phyloP scores from a whole-genome alignment of 2,888 invertebrate species.

The Nebria brevicollis region DNA sequence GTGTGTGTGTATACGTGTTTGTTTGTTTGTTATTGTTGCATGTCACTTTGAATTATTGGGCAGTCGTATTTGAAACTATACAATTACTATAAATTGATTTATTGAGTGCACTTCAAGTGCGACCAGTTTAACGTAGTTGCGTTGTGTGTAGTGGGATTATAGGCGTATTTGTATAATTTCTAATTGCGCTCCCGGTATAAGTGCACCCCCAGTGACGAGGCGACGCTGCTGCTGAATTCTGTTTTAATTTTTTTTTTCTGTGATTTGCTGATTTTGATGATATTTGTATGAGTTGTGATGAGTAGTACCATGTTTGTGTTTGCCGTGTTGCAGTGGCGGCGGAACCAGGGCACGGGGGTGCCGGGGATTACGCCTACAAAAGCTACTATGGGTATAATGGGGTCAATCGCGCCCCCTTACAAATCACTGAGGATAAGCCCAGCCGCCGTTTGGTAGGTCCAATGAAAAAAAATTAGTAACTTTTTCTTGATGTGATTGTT shows the following conservation, averaged over 20 bases:
- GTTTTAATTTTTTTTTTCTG: not conserved
- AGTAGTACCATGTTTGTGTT: conserved; percentile 47
- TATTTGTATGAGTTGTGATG: conserved; percentile 32
- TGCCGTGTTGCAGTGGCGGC: conserved; percentile 80
- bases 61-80: conserved; percentile 15
- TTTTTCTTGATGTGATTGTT: no score
- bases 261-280: not conserved
- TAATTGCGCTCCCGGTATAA: conserved; percentile 18
- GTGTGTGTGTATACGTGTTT: conserved; percentile 10
- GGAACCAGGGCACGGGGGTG: conserved; percentile 80
- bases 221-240: conserved; percentile 60
- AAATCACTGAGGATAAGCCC: conserved; percentile 71
- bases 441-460: conserved; percentile 77
- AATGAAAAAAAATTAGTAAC: not conserved
- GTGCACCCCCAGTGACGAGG: conserved; percentile 63
- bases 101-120: no score
- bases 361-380: conserved; percentile 89
- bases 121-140: not conserved
- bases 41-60: conserved; percentile 31
- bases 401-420: conserved; percentile 66
- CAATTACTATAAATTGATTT: not conserved
- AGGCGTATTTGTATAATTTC: conserved; percentile 41
- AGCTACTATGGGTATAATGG: conserved; percentile 80
- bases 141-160: not conserved
- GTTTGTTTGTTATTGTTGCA: conserved; percentile 35